phyloP scores from a whole-genome alignment of 2,797 vertebrate species.

The Typhlichthys subterraneus region DNA sequence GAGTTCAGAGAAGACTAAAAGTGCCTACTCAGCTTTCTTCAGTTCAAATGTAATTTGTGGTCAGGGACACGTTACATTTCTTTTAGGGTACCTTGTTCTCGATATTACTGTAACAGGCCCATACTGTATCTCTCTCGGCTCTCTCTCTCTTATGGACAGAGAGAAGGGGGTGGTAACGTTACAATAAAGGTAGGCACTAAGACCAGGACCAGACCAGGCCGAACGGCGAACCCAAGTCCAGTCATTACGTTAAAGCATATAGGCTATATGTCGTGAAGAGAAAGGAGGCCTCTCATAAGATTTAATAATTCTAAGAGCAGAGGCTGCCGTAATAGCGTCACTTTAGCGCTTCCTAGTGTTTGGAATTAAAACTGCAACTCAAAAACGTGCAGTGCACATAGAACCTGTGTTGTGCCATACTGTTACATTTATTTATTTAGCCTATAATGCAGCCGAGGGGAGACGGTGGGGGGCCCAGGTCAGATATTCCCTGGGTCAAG shows the following conservation, averaged over 20 bases:
- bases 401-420: too few relatives aligned
- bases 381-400: too few relatives aligned
- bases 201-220: too few relatives aligned
- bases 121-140: too few relatives aligned
- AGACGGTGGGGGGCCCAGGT: not conserved
- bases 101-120: not conserved
- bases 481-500: too few relatives aligned
- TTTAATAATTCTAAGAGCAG: too few relatives aligned
- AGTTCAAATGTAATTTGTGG: too few relatives aligned
- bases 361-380: not conserved
- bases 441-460: conserved; percentile 16
- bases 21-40: too few relatives aligned
- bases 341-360: conserved; percentile 34
- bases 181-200: conserved; percentile 24
- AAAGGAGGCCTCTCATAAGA: conserved; percentile 37
- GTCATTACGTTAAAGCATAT: too few relatives aligned
- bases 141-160: not conserved
- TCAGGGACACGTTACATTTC: too few relatives aligned
- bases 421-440: conserved; percentile 15
- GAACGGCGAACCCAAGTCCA: too few relatives aligned
- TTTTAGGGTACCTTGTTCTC: too few relatives aligned
- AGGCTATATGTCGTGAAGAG: conserved; percentile 7
- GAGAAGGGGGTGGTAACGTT: conserved; percentile 36
- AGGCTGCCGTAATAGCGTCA: not conserved
- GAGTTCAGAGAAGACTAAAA: conserved; percentile 11